Conservation (phyloP, 1,140 invertebrate genomes). For the Prorops nasuta region DNA sequence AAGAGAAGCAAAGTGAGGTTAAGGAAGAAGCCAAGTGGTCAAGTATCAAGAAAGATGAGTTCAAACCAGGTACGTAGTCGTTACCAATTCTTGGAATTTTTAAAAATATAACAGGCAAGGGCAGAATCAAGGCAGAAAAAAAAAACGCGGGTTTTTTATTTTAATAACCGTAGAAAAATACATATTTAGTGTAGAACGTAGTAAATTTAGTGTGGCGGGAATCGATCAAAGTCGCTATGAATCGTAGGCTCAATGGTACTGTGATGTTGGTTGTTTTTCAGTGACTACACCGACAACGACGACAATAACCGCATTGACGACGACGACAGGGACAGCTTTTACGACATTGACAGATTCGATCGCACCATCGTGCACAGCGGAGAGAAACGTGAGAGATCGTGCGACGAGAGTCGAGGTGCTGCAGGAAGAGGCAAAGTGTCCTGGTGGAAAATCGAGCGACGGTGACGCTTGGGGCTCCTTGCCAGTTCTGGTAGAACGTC, state of each 20-base stretch:
- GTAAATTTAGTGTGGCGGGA: not conserved
- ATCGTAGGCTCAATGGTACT: conserved; percentile 12
- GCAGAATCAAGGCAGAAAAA: not conserved
- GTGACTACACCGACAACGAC: conserved; percentile 4
- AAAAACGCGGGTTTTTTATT: too few species aligned
- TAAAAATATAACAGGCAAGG: not conserved
- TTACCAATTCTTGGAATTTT: conserved; percentile 9
- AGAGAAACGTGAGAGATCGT: not conserved
- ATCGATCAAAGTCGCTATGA: not conserved
- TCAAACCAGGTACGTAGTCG: too few species aligned
- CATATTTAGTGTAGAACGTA: too few species aligned
- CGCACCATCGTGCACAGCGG: not conserved
- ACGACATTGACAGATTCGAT: not conserved
- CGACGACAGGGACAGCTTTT: not conserved
- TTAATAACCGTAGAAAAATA: too few species aligned
- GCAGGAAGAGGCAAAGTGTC: too few species aligned
- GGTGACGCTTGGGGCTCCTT: conserved; percentile 57
- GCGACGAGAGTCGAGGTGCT: not conserved
- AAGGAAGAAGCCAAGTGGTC: too few species aligned
- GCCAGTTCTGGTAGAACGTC: conserved; percentile 52
- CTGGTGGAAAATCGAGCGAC: conserved; percentile 31
- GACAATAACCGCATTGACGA: not conserved
- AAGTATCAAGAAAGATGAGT: too few species aligned
- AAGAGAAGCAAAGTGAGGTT: too few species aligned
- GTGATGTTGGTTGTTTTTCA: conserved; percentile 20